phyloP scores from a whole-genome alignment of 2,888 invertebrate species.

The Conus canariensis region DNA sequence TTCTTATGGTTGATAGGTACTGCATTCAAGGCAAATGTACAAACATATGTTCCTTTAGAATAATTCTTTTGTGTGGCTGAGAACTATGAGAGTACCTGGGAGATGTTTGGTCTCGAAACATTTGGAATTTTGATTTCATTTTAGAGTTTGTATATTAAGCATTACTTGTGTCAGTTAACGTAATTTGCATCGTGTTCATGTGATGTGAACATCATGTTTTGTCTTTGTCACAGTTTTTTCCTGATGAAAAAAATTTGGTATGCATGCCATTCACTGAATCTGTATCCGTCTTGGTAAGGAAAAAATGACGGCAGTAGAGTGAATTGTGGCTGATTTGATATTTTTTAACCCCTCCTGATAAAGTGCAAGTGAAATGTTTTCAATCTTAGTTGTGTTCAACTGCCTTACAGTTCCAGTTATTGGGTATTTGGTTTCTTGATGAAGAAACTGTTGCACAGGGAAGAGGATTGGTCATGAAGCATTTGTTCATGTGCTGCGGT shows the following conservation, averaged over 20 bases:
- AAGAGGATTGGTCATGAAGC: background rate
- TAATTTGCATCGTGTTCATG: background rate
- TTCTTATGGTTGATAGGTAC: too few species aligned
- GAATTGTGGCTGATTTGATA: background rate
- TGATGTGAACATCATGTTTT: background rate
- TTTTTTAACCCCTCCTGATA: background rate
- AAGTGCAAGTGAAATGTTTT: background rate
- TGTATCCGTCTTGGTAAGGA: background rate
- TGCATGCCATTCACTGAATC: background rate
- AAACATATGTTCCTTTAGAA: too few species aligned
- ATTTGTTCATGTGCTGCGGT: background rate
- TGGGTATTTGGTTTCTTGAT: background rate
- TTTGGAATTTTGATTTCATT: too few species aligned
- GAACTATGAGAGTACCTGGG: too few species aligned
- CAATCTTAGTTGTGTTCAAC: background rate
- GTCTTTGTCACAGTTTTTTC: background rate
- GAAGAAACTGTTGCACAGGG: background rate
- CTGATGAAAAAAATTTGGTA: background rate
- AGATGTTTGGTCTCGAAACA: too few species aligned
- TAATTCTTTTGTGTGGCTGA: too few species aligned
- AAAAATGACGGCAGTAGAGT: background rate
- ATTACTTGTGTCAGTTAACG: too few species aligned
- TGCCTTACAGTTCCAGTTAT: background rate
- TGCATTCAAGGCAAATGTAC: too few species aligned
- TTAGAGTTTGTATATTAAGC: too few species aligned